Conservation (phyloP, 2,797 vertebrate genomes). For the Knipowitschia caucasica region DNA sequence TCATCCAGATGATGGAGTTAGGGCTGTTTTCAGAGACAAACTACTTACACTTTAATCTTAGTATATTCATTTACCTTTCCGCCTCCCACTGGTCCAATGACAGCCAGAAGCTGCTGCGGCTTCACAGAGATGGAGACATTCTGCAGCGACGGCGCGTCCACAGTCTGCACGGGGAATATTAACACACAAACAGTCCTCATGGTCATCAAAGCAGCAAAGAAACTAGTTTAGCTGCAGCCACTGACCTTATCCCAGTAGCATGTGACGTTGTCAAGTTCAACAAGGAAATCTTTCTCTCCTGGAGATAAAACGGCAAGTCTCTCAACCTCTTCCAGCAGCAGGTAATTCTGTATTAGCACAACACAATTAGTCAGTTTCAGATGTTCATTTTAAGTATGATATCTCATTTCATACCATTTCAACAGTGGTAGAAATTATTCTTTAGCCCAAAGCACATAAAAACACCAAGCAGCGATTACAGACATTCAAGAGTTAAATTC, state of each 20-base stretch:
- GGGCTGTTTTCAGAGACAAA: too few relatives aligned
- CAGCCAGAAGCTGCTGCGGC: slow-evolving; percentile 81
- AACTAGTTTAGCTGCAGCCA: not conserved
- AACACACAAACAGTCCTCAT: not conserved
- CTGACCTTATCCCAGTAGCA: slow-evolving; percentile 85
- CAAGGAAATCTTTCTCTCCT: slow-evolving; percentile 52
- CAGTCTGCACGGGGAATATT: slow-evolving; percentile 56
- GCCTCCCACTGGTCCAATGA: slow-evolving; percentile 93
- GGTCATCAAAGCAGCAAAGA: not conserved
- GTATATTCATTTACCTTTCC: slow-evolving; percentile 69
- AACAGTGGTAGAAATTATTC: not conserved
- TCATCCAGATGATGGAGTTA: too few relatives aligned
- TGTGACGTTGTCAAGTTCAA: slow-evolving; percentile 64
- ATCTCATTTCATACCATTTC: not conserved
- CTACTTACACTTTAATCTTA: too few relatives aligned
- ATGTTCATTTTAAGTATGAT: too few relatives aligned
- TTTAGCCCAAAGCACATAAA: too few relatives aligned
- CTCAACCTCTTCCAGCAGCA: slow-evolving; percentile 83
- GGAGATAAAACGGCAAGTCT: slow-evolving; percentile 28
- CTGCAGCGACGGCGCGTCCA: slow-evolving; percentile 83
- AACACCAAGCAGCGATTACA: too few relatives aligned
- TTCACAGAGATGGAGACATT: slow-evolving; percentile 79
- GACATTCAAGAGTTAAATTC: too few relatives aligned
- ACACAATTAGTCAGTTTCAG: too few relatives aligned
- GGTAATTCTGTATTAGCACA: slow-evolving; percentile 65